phyloP scores from a whole-genome alignment of 1,140 invertebrate species.

The Cydia splendana region DNA sequence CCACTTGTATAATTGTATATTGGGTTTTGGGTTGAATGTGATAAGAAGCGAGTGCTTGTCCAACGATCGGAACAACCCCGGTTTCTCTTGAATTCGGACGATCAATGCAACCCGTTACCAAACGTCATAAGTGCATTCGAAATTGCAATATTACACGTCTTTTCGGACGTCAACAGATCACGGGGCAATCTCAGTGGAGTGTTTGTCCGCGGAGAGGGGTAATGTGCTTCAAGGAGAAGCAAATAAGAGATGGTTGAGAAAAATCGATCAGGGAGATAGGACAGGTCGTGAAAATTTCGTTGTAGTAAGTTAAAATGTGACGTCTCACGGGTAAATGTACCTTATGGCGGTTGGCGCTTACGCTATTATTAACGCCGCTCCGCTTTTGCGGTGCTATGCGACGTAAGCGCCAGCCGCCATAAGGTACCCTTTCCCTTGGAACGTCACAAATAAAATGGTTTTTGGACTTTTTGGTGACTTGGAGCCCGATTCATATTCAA shows the following conservation, averaged over 20 bases:
- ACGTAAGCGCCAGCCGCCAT: no score
- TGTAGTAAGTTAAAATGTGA: not conserved
- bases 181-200: constrained; percentile 6
- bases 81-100: not conserved
- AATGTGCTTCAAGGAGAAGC: not conserved
- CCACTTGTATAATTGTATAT: not conserved
- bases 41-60: not conserved
- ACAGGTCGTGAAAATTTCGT: not conserved
- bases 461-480: no score
- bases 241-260: constrained; percentile 10
- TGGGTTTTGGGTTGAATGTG: not conserved
- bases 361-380: no score
- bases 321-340: no score
- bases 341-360: no score
- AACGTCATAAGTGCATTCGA: not conserved
- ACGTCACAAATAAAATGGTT: no score
- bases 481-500: no score
- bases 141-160: not conserved
- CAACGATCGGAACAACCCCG: not conserved
- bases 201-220: constrained; percentile 22
- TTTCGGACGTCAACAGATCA: not conserved
- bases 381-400: no score
- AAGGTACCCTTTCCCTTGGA: no score
- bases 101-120: not conserved
- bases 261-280: constrained; percentile 17